Conservation (phyloP, 1,140 invertebrate genomes). For the Rhagoletis zephyria region DNA sequence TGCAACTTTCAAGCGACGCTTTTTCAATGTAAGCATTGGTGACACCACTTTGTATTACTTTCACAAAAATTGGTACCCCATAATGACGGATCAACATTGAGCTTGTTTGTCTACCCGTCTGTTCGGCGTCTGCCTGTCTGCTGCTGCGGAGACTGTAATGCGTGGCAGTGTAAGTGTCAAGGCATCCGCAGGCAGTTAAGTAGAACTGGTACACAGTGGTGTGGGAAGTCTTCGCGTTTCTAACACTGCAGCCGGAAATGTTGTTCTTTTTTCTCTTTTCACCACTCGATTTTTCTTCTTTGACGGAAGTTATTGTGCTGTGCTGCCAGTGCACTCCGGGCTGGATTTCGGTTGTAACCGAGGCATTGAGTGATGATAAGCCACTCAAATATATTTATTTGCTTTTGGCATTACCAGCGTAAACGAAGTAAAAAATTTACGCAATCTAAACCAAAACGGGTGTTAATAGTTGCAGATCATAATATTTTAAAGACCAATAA, state of each 20-base stretch:
- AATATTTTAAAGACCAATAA: not conserved
- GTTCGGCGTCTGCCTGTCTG: slow-evolving; percentile 3
- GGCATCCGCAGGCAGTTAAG: not conserved
- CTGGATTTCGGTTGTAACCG: not conserved
- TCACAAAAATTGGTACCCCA: slow-evolving; percentile 43
- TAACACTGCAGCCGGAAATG: not conserved
- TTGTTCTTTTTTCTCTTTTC: not conserved
- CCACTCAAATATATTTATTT: not conserved
- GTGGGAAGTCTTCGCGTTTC: not conserved
- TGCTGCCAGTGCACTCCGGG: not conserved
- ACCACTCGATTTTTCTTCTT: slow-evolving; percentile 21
- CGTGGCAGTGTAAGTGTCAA: not conserved
- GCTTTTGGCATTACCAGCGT: not conserved
- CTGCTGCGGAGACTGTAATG: not conserved
- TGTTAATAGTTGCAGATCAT: too few species aligned
- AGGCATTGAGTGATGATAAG: slow-evolving; percentile 13
- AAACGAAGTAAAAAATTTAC: too few species aligned
- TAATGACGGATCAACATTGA: slow-evolving; percentile 51
- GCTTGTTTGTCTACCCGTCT: slow-evolving; percentile 41
- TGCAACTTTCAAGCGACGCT: not conserved
- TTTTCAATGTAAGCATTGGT: not conserved
- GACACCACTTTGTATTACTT: slow-evolving; percentile 39
- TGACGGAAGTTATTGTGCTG: slow-evolving; percentile 39
- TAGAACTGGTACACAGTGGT: not conserved
- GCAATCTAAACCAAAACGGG: too few species aligned